Evolutionary conservation across 2,888 invertebrate species (phyloP), one percentile per base, ranked within the genome.

Genomic region (Leucoptera coffeella): DNA sequence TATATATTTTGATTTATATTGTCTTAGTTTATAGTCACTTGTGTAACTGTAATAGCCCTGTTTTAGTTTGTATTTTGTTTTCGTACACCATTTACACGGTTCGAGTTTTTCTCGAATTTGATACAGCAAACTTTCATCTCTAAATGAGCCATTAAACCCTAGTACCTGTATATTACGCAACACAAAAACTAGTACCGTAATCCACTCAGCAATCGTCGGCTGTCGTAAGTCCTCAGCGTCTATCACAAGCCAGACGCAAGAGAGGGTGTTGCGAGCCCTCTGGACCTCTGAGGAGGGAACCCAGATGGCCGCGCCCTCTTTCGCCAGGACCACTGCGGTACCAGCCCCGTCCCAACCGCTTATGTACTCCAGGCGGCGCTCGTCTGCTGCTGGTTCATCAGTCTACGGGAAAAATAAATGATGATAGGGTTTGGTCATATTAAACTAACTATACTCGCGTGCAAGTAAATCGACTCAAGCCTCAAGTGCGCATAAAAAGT

Each of bases 211-310:
- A 27, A 82, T 62, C 4, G 72, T 71, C 1, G 77, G 77, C 24
- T 77, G 75, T 29, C 72, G 65, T 9, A 64, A 62, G 31, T 76
- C 74, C 26, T 86, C 87, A 28, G 78, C 76, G 41, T 85, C 82
- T 74, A 90, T 85, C 12, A 97, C 77, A 11, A 78, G 75, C 99
- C 99, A 99, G 37, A 89, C 83, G 51, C 88, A 88, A 38, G 89
- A 84, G 23, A 97, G 59, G 44, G 90, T 79, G 15, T 81, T 74
- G 28, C 87, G 81, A 0, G 95, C 95, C 47, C 95, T 91, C n/a
- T 77, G 57, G 33, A 80, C 81, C 52, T 95, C 96, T 4, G 91
- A 76, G 1, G 88, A 83, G 40, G 95, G 89, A 1, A 94, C 91
- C 96, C 97, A 99, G 19, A 99, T 55, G 0, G 82, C 81, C 0